Conservation (phyloP, 2,888 invertebrate genomes). For the Bibio marci region DNA sequence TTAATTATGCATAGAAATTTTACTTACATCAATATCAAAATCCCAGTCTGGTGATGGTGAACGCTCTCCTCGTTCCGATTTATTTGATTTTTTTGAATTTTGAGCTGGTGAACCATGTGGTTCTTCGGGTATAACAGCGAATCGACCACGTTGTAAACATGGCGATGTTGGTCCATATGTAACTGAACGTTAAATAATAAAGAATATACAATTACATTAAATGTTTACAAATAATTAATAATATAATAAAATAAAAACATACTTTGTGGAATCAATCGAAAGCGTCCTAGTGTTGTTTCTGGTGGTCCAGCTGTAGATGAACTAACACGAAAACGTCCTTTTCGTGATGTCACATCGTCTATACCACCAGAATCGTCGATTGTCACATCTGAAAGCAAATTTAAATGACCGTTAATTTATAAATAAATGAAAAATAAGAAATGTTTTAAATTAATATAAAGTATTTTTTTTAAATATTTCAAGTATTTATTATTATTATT, state of each 20-base stretch:
- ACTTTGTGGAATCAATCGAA: conserved; percentile 28
- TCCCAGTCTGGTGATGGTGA: conserved; percentile 31
- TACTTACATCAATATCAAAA: too few relatives aligned
- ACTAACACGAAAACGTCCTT: conserved; percentile 38
- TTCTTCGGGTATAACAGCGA: conserved; percentile 32
- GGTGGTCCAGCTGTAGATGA: conserved; percentile 24
- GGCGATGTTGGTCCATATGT: conserved; percentile 29
- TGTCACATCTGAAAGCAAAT: conserved; percentile 12
- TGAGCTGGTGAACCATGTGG: conserved; percentile 27
- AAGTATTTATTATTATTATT: too few relatives aligned
- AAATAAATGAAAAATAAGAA: too few relatives aligned
- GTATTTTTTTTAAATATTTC: too few relatives aligned
- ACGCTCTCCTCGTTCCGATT: conserved; percentile 14
- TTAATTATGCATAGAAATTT: too few relatives aligned
- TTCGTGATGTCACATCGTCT: conserved; percentile 24
- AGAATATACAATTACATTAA: not conserved
- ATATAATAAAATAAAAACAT: too few relatives aligned
- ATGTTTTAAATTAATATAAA: too few relatives aligned
- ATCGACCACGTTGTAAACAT: conserved; percentile 26
- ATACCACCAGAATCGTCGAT: conserved; percentile 16
- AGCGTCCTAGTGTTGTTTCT: conserved; percentile 26
- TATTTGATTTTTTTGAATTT: conserved; percentile 14
- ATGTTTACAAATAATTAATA: too few relatives aligned
- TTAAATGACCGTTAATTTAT: not conserved
- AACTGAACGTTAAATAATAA: conserved; percentile 15